Conservation (phyloP, 2,113 vertebrate species). For the Mesembrinibis cayennensis region DNA sequence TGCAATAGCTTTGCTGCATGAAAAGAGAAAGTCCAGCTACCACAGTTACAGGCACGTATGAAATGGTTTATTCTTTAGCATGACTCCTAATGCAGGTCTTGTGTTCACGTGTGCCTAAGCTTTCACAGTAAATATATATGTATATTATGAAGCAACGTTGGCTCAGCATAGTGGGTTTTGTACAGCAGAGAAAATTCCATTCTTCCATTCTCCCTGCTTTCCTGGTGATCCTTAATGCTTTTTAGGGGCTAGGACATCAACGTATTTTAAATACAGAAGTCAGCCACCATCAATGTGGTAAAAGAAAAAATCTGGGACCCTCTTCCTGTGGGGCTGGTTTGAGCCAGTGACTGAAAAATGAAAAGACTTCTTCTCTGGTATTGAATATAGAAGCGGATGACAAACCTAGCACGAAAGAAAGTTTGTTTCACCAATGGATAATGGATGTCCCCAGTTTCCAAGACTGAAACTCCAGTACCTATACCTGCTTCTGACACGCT, state of each 20-base stretch:
- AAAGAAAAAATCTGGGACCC: background rate
- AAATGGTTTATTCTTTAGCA: background rate
- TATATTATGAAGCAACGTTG: background rate
- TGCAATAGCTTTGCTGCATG: background rate
- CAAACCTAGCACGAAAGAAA: background rate
- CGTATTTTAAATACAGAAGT: background rate
- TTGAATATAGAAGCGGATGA: background rate
- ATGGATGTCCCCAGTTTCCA: accelerated
- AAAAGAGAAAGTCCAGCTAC: background rate
- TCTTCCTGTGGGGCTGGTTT: background rate
- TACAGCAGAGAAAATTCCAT: background rate
- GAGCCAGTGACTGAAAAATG: background rate
- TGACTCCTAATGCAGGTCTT: background rate
- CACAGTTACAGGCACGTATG: background rate
- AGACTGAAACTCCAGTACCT: background rate
- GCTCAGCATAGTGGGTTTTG: background rate
- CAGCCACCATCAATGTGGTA: background rate
- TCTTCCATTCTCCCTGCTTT: background rate
- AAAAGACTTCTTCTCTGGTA: background rate
- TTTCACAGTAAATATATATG: background rate
- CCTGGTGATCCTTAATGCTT: background rate
- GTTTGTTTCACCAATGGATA: background rate
- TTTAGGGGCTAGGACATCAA: background rate
- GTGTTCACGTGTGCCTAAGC: background rate
- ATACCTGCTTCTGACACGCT: background rate